Percentiles rank a stretch among this genome's conserved stretches.
Conservation (phyloP, 2,797 vertebrate genomes). For the Naso thynnoides region DNA sequence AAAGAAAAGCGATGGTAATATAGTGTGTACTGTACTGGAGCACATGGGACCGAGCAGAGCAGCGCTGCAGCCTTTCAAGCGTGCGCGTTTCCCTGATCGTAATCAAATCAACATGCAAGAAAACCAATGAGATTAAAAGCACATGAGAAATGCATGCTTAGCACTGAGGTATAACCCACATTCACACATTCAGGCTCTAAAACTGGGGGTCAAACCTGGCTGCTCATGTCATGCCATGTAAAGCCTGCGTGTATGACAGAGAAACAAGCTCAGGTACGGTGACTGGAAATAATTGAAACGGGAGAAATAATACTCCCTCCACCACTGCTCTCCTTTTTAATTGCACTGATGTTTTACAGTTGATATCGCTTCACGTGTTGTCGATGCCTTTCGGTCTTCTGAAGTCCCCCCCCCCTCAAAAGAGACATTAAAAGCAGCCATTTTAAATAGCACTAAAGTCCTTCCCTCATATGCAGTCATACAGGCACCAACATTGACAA, state of each 20-base stretch:
- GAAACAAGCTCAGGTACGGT: constrained; percentile 9
- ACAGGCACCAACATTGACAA: constrained; percentile 84
- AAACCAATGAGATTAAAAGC: constrained; percentile 77
- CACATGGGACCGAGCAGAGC: constrained; percentile 56
- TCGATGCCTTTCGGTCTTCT: constrained; percentile 66
- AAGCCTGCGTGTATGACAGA: constrained; percentile 17
- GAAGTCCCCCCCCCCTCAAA: constrained; percentile 37
- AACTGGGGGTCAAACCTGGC: constrained; percentile 44
- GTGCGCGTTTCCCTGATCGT: constrained; percentile 60
- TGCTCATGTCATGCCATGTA: constrained; percentile 42
- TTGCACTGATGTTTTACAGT: constrained; percentile 74
- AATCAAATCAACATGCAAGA: constrained; percentile 81
- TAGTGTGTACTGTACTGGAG: constrained; percentile 38
- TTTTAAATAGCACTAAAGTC: constrained; percentile 86
- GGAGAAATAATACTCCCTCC: constrained; percentile 7
- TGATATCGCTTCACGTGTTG: constrained; percentile 70
- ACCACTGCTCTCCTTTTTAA: constrained; percentile 59
- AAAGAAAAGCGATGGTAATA: constrained; percentile 61
- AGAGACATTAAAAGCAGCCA: constrained; percentile 81
- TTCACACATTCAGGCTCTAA: constrained; percentile 65
- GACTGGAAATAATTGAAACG: constrained; percentile 45
- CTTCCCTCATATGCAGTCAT: constrained; percentile 84
- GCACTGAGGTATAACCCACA: constrained; percentile 75
- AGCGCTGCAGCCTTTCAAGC: constrained; percentile 56
- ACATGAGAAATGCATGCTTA: constrained; percentile 71